Percentiles rank a stretch among this genome's conserved stretches.
Evolutionary conservation across 2,888 invertebrate species (phyloP).

Genomic region (Digitonthophagus gazella): DNA sequence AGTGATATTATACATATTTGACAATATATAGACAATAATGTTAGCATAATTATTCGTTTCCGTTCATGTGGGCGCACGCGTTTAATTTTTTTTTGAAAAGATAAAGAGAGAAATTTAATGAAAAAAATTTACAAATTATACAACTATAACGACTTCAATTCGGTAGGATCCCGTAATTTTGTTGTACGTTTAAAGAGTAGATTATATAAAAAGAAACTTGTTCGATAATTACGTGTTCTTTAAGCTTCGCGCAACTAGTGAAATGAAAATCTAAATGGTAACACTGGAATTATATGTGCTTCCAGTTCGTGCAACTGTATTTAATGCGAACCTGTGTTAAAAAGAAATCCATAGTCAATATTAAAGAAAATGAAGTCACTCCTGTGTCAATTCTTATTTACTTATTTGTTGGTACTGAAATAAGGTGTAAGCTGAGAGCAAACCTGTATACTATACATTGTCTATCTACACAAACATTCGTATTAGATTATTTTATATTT

Average conservation of each 20-base stretch:
- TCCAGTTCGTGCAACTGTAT: slow-evolving; percentile 46
- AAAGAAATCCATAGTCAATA: slow-evolving; percentile 45
- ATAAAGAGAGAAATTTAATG: slow-evolving; percentile 14
- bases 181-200: slow-evolving; percentile 5
- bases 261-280: slow-evolving; percentile 15
- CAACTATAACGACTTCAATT: too few species aligned
- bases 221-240: slow-evolving; percentile 44
- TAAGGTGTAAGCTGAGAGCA: too few species aligned
- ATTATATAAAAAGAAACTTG: slow-evolving; percentile 28
- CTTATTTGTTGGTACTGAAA: neutral
- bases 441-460: neutral
- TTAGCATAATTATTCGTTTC: slow-evolving; percentile 34
- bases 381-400: slow-evolving; percentile 6
- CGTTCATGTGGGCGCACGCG: slow-evolving; percentile 41
- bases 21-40: slow-evolving; percentile 46
- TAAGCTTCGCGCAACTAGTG: slow-evolving; percentile 36
- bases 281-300: slow-evolving; percentile 47
- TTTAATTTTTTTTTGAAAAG: slow-evolving; percentile 12
- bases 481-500: too few species aligned
- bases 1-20: slow-evolving; percentile 44
- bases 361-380: slow-evolving; percentile 18
- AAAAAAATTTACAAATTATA: slow-evolving; percentile 19
- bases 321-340: slow-evolving; percentile 43
- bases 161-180: too few species aligned
- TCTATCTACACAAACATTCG: neutral